Evolutionary conservation across 2,797 vertebrate genomes (phyloP).

Genomic region (Syndactyla subalaris): DNA sequence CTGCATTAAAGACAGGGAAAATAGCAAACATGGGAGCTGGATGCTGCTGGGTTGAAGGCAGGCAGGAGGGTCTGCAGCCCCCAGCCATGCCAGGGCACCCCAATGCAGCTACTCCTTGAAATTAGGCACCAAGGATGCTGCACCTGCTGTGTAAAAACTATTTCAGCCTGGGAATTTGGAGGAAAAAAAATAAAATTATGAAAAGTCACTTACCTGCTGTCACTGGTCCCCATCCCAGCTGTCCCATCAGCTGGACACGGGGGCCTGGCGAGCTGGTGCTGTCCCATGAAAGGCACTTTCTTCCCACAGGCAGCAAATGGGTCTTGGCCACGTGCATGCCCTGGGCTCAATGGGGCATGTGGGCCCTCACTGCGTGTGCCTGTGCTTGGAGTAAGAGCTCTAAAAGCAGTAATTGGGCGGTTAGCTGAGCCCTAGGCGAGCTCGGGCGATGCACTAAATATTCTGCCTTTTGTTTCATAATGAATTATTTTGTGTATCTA

Average conservation of each 20-base stretch:
- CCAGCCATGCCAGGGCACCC: accelerated
- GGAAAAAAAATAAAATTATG: accelerated
- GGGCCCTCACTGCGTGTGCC: accelerated
- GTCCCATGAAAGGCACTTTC: background rate
- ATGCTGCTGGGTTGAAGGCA: background rate
- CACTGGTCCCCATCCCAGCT: accelerated
- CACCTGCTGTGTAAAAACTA: background rate
- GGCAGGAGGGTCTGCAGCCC: background rate
- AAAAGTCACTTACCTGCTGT: accelerated
- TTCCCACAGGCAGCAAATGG: background rate
- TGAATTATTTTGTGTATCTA: conserved; percentile 47
- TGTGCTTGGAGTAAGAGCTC: background rate
- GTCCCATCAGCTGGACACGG: accelerated
- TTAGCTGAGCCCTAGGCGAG: conserved; percentile 22
- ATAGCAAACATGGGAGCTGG: background rate
- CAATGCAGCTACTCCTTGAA: background rate
- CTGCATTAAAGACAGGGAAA: background rate
- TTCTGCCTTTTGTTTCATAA: conserved; percentile 52
- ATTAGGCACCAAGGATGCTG: background rate
- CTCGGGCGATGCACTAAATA: background rate
- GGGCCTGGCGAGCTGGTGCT: background rate
- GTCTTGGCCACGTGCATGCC: accelerated
- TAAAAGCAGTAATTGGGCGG: background rate
- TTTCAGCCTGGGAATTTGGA: background rate
- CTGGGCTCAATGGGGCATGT: background rate